Evolutionary conservation across 2,888 invertebrate species (phyloP).

Genomic region (Caenorhabditis angaria): DNA sequence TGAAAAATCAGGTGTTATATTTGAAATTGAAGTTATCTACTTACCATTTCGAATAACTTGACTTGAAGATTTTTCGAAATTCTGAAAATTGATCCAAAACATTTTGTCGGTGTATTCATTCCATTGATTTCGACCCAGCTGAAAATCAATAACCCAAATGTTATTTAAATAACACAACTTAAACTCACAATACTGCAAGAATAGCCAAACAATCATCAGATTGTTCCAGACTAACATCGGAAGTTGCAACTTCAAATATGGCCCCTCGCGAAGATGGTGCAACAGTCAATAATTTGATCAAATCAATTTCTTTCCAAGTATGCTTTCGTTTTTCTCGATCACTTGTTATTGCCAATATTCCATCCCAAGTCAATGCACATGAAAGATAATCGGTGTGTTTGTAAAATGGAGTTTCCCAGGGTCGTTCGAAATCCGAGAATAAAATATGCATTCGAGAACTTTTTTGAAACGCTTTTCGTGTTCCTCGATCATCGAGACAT

Average conservation of each 20-base stretch:
- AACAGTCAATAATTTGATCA: slow-evolving; percentile 23
- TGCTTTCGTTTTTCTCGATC: slow-evolving; percentile 20
- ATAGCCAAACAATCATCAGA: slow-evolving; percentile 34
- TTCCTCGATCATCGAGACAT: slow-evolving; percentile 11
- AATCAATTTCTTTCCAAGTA: slow-evolving; percentile 22
- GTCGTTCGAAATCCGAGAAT: neutral
- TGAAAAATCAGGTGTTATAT: neutral
- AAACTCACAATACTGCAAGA: slow-evolving; percentile 19
- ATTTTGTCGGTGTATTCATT: slow-evolving; percentile 25
- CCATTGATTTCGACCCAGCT: slow-evolving; percentile 39
- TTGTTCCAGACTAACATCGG: slow-evolving; percentile 25
- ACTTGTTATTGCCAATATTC: slow-evolving; percentile 19
- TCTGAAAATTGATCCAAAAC: slow-evolving; percentile 38
- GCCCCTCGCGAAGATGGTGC: slow-evolving; percentile 22
- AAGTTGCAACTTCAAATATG: slow-evolving; percentile 26
- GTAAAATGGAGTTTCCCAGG: neutral
- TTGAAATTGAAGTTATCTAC: neutral
- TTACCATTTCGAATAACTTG: slow-evolving; percentile 20
- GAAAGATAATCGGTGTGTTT: slow-evolving; percentile 15
- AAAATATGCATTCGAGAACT: slow-evolving; percentile 22
- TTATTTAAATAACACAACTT: neutral
- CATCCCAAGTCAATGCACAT: slow-evolving; percentile 28
- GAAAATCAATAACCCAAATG: slow-evolving; percentile 8
- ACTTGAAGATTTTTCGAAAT: slow-evolving; percentile 22
- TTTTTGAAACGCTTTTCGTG: slow-evolving; percentile 24